Conservation (phyloP, 1,140 invertebrate species). For the Oryctes rhinoceros region DNA sequence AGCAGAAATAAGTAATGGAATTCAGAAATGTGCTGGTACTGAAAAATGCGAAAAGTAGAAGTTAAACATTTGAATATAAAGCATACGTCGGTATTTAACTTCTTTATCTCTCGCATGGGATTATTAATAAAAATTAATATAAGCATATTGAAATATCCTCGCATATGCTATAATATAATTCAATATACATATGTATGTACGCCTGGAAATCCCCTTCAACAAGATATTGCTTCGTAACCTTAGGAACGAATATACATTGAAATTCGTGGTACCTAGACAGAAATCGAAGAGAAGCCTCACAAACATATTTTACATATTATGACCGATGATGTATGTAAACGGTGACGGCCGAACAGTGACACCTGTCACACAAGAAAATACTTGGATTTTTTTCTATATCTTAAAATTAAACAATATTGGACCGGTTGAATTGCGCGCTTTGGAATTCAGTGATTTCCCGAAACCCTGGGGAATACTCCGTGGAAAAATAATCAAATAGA, state of each 20-base stretch:
- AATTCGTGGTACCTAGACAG: neutral
- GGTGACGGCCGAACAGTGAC: neutral
- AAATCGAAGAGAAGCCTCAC: neutral
- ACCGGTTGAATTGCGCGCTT: neutral
- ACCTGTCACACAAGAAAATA: neutral
- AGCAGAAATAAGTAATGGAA: neutral
- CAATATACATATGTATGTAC: neutral
- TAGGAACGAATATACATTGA: neutral
- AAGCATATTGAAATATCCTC: neutral
- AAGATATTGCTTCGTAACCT: conserved; percentile 11
- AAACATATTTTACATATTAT: conserved; percentile 22
- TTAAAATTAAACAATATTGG: conserved; percentile 5
- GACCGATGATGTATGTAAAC: neutral
- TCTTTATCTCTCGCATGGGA: neutral
- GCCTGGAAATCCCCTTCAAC: neutral
- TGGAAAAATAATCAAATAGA: neutral
- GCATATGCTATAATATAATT: neutral
- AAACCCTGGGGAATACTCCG: neutral
- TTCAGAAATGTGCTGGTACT: neutral
- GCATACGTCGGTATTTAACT: too few relatives aligned
- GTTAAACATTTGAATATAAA: too few relatives aligned
- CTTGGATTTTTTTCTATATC: conserved; percentile 1
- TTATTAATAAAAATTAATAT: conserved; percentile 9
- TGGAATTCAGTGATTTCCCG: neutral
- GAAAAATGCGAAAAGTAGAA: neutral